Evolutionary conservation across 2,113 vertebrate genomes (phyloP), one percentile per base, ranked within the genome.

Genomic region (Plectropomus leopardus): DNA sequence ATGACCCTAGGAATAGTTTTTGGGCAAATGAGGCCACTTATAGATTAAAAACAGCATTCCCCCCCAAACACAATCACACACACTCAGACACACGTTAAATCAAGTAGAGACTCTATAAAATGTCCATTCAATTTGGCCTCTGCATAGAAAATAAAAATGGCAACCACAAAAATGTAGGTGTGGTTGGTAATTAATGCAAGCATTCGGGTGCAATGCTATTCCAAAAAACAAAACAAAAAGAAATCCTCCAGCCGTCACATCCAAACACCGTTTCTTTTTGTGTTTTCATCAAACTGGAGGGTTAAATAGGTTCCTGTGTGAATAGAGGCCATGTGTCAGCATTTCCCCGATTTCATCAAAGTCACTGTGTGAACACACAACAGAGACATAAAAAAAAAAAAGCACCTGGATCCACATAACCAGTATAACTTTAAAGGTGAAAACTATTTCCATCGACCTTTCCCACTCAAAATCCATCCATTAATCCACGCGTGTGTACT

Each of bases 11-110:
- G 70, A 85, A 90, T 78, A 89, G 83, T 90, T 94, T 94, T 94
- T 94, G 94, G 96, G 96, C 94, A 91, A 95, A 95, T 92, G 95
- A 95, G 70, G 78, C 91, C 92, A 83, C 54, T 36, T 55, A 77
- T 5, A 77, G 24, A 66, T 53, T 54, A 44, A 79, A 59, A 63
- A 64, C 23, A 75, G 57, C 55, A 74, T 11, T 7, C 30, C 34
- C 7, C 54, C 7, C 44, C 26, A 47, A 64, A 7, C 17, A 71
- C 65, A 58, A 30, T 84, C 57, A 74, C 53, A 82, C 58, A 66
- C 9, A 50, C 47, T 23, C 50, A 70, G 21, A 76, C 63, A 48
- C 59, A 82, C 32, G 1, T 15, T 24, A 55, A 48, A 58, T 82
- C 67, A 84, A 57, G 68, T 60, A 80, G 30, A 76, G 69, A 4